phyloP scores from a whole-genome alignment of 2,113 vertebrate genomes.

The Gila orcuttii region DNA sequence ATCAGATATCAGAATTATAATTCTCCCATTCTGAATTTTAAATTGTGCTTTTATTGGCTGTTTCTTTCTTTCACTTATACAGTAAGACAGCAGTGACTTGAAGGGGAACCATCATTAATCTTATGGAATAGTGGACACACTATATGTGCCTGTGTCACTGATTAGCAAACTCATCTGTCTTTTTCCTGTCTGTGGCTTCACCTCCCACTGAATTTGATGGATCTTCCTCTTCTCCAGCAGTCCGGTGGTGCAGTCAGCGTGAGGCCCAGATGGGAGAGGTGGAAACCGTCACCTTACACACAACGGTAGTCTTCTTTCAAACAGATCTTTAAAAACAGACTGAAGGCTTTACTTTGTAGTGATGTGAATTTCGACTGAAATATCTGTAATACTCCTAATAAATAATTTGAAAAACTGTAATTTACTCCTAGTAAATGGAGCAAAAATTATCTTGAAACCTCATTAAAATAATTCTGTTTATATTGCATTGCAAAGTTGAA shows the following conservation, averaged over 20 bases:
- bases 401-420: too few relatives aligned
- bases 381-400: background rate
- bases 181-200: slow-evolving; percentile 44
- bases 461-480: background rate
- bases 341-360: background rate
- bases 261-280: slow-evolving; percentile 45
- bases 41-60: slow-evolving; percentile 7
- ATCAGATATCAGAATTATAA: background rate
- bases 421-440: slow-evolving; percentile 8
- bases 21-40: background rate
- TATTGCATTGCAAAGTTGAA: slow-evolving; percentile 3
- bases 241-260: slow-evolving; percentile 44
- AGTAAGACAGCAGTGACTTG: slow-evolving; percentile 28
- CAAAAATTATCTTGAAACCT: background rate
- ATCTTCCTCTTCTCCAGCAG: slow-evolving; percentile 26
- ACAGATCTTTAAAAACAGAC: slow-evolving; percentile 10
- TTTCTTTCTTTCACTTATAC: slow-evolving; percentile 6
- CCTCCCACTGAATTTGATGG: slow-evolving; percentile 54
- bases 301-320: background rate
- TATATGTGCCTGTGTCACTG: slow-evolving; percentile 48
- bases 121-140: slow-evolving; percentile 33
- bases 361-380: slow-evolving; percentile 1
- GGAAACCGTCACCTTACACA: slow-evolving; percentile 34
- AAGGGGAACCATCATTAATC: slow-evolving; percentile 41
- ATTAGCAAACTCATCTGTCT: slow-evolving; percentile 57